Conservation (phyloP, 2,888 invertebrate genomes). For the Tridacna crocea region DNA sequence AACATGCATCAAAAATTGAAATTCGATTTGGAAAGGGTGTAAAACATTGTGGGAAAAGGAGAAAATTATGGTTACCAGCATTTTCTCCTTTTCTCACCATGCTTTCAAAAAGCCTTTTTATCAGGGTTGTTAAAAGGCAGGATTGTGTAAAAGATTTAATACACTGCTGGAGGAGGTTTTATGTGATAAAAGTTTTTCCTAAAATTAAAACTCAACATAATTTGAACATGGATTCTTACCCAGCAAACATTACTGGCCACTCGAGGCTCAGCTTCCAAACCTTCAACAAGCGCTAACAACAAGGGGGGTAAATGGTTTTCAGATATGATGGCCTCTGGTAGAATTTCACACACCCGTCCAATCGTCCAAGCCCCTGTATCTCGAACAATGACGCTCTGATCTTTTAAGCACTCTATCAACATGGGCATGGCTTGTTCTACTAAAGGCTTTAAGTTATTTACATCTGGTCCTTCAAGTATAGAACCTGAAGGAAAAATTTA, state of each 20-base stretch:
- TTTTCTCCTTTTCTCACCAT: too few relatives aligned
- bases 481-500: constrained; percentile 84
- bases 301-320: constrained; percentile 91
- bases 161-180: too few relatives aligned
- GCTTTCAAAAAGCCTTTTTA: too few relatives aligned
- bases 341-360: constrained; percentile 98
- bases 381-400: constrained; percentile 95
- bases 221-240: too few relatives aligned
- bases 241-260: constrained; percentile 99
- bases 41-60: too few relatives aligned
- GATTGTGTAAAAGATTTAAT: too few relatives aligned
- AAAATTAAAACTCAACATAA: too few relatives aligned
- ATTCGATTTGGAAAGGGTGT: too few relatives aligned
- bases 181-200: too few relatives aligned
- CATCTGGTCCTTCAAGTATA: constrained; percentile 95
- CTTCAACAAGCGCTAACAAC: constrained; percentile 86
- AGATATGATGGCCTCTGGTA: constrained; percentile 97
- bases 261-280: constrained; percentile 94
- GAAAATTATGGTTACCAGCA: too few relatives aligned
- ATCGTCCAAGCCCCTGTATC: constrained; percentile 99
- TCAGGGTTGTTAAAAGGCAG: too few relatives aligned
- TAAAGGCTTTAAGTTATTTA: constrained; percentile 93
- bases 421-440: constrained; percentile 99
- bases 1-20: too few relatives aligned
- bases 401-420: constrained; percentile 97